phyloP scores from a whole-genome alignment of 2,888 invertebrate species.

The Epinotia nisella region DNA sequence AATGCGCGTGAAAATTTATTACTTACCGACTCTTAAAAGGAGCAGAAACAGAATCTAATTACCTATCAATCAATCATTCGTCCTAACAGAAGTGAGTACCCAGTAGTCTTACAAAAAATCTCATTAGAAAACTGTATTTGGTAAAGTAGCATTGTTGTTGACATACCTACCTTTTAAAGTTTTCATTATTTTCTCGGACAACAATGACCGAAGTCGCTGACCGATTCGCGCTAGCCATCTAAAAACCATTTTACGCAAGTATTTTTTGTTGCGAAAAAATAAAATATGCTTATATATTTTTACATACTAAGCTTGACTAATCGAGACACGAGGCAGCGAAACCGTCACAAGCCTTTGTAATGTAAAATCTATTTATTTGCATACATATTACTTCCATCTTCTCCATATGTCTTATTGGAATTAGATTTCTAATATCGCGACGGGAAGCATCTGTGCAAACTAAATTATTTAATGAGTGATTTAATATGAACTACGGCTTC shows the following conservation, averaged over 20 bases:
- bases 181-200: not conserved
- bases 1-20: not conserved
- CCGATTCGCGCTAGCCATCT: slow-evolving; percentile 28
- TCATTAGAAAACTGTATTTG: not conserved
- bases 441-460: slow-evolving; percentile 31
- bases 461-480: slow-evolving; percentile 10
- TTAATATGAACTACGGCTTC: not conserved
- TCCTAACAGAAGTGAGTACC: not conserved
- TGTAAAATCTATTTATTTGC: slow-evolving; percentile 36
- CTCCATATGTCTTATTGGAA: slow-evolving; percentile 25
- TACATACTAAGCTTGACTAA: slow-evolving; percentile 10
- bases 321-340: slow-evolving; percentile 2
- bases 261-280: slow-evolving; percentile 3
- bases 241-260: slow-evolving; percentile 1
- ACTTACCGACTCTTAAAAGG: not conserved
- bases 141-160: not conserved
- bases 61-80: not conserved
- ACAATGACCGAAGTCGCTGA: slow-evolving; percentile 17
- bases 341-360: slow-evolving; percentile 24
- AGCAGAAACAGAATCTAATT: not conserved
- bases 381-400: slow-evolving; percentile 30
- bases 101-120: slow-evolving; percentile 7
- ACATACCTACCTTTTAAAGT: not conserved
- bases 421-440: not conserved
- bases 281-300: not conserved